Percentiles rank a stretch among this genome's conserved stretches.
phyloP scores from a whole-genome alignment of 2,113 vertebrate species.

The Lontra canadensis region DNA sequence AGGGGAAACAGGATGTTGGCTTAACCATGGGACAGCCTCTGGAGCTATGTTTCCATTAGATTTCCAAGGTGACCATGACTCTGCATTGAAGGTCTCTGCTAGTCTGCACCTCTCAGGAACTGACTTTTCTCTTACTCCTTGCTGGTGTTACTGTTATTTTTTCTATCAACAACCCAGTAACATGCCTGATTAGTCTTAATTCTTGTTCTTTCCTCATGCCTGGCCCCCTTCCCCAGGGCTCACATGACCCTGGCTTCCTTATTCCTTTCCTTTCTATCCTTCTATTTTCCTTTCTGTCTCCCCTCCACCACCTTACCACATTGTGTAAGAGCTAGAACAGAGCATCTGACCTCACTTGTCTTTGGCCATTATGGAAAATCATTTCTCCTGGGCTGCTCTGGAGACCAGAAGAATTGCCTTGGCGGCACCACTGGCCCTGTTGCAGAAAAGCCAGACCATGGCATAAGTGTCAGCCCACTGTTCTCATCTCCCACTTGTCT shows the following conservation, averaged over 20 bases:
- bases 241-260: not conserved
- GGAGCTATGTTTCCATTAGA: conserved; percentile 32
- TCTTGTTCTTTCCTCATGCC: not conserved
- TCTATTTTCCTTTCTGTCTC: not conserved
- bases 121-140: not conserved
- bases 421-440: not conserved
- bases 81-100: conserved; percentile 53
- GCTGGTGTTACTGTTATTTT: not conserved
- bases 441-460: fast-evolving
- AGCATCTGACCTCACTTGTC: not conserved
- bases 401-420: not conserved
- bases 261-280: not conserved
- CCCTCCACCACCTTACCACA: fast-evolving
- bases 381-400: not conserved
- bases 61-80: conserved; percentile 51
- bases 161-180: not conserved
- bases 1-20: not conserved
- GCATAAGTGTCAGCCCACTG: not conserved
- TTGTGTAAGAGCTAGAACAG: not conserved
- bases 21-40: not conserved
- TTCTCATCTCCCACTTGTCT: not conserved
- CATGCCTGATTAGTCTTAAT: not conserved
- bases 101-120: conserved; percentile 44
- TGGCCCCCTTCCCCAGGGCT: not conserved
- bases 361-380: not conserved